Evolutionary conservation across 2,888 invertebrate genomes (phyloP).

Genomic region (Abrostola triplasia): DNA sequence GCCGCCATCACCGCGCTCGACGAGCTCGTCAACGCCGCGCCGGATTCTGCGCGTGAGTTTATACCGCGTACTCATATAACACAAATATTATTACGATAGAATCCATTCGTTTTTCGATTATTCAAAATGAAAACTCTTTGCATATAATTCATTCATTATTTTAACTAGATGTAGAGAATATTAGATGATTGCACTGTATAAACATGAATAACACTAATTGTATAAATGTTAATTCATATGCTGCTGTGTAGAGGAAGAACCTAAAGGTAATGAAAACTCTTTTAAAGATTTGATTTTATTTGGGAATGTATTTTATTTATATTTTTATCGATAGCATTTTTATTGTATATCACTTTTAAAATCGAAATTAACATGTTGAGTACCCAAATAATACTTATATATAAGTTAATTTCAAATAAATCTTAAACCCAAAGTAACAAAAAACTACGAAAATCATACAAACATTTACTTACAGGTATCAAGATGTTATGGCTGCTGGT

Average conservation of each 20-base stretch:
- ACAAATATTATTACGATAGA: not conserved
- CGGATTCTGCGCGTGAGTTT: constrained; percentile 72
- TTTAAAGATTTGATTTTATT: not conserved
- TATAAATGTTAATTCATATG: constrained; percentile 19
- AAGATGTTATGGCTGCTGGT: constrained; percentile 96
- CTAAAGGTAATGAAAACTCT: constrained; percentile 47
- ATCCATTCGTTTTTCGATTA: no score
- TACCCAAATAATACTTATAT: no score
- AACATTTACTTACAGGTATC: constrained; percentile 90
- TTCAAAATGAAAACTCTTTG: no score
- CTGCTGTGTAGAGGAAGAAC: constrained; percentile 49
- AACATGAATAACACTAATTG: constrained; percentile 29
- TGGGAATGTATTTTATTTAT: not conserved
- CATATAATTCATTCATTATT: no score
- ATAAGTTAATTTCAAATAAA: no score
- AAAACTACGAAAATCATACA: no score
- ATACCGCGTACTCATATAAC: not conserved
- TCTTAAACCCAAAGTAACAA: no score
- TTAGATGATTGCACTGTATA: constrained; percentile 26
- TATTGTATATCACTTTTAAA: no score
- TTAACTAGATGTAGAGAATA: no score
- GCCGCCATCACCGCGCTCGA: constrained; percentile 78
- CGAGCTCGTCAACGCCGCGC: constrained; percentile 76
- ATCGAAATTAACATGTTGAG: no score
- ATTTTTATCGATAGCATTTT: not conserved